Conservation (phyloP, 2,888 invertebrate species). For the Glaucopsyche alexis region DNA sequence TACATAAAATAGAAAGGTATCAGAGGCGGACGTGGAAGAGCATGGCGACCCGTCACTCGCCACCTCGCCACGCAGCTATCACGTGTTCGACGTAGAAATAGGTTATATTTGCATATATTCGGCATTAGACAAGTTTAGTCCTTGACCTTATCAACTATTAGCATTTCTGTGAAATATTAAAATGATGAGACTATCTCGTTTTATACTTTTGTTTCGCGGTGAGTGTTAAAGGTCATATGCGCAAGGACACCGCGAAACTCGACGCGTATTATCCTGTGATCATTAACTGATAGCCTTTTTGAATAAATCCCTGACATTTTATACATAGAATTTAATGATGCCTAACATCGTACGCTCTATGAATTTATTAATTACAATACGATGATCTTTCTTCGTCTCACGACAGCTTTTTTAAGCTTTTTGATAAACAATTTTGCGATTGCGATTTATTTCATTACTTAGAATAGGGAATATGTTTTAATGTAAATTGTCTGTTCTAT, state of each 20-base stretch:
- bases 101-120: slow-evolving; percentile 4
- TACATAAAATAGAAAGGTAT: slow-evolving; percentile 61
- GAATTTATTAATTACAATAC: neutral
- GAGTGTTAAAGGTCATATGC: slow-evolving; percentile 41
- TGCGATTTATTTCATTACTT: no score
- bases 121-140: neutral
- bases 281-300: slow-evolving; percentile 25
- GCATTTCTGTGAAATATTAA: slow-evolving; percentile 21
- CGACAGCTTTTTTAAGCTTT: no score
- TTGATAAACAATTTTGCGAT: no score
- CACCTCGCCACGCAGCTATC: slow-evolving; percentile 57
- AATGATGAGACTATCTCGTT: slow-evolving; percentile 18
- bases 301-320: slow-evolving; percentile 28
- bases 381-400: no score
- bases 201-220: slow-evolving; percentile 30
- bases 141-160: slow-evolving; percentile 24
- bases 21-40: slow-evolving; percentile 76
- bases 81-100: slow-evolving; percentile 44
- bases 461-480: no score
- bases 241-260: slow-evolving; percentile 45
- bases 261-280: slow-evolving; percentile 33
- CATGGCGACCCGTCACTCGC: slow-evolving; percentile 59
- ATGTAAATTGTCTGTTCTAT: no score
- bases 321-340: neutral
- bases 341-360: neutral